These are phyloP conservation scores for Dysdera silvatica DNA, from an alignment of 1,140 invertebrate genomes.

Conservation along the genomic window DNA sequence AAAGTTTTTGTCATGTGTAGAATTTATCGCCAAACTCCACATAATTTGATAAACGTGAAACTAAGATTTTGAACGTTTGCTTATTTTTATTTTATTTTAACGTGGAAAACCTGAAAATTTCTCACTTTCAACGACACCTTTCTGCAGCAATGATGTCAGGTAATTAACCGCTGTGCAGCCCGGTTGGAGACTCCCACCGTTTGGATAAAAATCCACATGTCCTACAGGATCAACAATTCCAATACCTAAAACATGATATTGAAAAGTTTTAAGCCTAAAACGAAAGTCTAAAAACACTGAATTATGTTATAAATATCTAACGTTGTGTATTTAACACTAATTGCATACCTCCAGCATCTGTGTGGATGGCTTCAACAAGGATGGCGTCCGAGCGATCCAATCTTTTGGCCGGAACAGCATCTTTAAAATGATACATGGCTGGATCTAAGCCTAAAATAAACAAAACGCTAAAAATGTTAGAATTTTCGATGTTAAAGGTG, in stretches of 20 bases:
- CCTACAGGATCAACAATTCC: constrained; percentile 77
- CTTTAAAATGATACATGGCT: constrained; percentile 60
- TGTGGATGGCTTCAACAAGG: constrained; percentile 90
- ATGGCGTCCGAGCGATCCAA: constrained; percentile 73
- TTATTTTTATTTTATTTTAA: no score
- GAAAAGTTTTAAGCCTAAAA: constrained; percentile 53
- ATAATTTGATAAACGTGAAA: no score
- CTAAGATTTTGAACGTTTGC: constrained; percentile 56
- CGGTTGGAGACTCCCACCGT: constrained; percentile 77
- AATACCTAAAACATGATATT: constrained; percentile 57
- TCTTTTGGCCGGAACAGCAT: constrained; percentile 66
- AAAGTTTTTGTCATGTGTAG: no score
- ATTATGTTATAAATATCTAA: constrained; percentile 68
- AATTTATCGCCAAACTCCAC: no score
- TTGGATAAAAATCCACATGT: constrained; percentile 79
- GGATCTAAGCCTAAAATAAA: constrained; percentile 64
- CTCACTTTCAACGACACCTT: constrained; percentile 69
- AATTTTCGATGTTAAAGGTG: background rate
- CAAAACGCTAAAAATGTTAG: background rate
- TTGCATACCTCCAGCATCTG: constrained; percentile 39
- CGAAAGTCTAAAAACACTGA: constrained; percentile 63
- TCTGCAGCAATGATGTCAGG: background rate
- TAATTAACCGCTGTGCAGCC: constrained; percentile 52
- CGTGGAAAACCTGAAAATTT: constrained; percentile 72
- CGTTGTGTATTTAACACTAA: constrained; percentile 46